Conservation (phyloP, 2,888 invertebrate genomes). For the Abrostola tripartita region DNA sequence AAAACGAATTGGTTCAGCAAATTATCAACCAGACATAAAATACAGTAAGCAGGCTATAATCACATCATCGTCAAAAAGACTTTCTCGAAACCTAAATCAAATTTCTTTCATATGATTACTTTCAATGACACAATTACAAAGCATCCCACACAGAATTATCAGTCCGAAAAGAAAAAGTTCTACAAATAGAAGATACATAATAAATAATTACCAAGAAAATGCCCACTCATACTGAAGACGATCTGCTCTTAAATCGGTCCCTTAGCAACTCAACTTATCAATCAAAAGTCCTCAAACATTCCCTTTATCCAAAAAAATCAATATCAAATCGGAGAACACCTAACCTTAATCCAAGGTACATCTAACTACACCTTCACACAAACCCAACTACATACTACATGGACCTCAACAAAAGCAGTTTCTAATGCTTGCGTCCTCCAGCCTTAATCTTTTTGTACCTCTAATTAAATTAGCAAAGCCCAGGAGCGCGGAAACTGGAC, state of each 20-base stretch:
- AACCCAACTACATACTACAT: constrained; percentile 57
- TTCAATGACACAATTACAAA: neutral
- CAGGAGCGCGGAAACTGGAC: constrained; percentile 87
- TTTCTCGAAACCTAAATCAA: neutral
- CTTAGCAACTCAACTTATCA: constrained; percentile 46
- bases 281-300: constrained; percentile 41
- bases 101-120: neutral
- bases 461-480: constrained; percentile 89
- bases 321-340: constrained; percentile 29
- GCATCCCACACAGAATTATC: neutral
- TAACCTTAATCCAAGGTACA: constrained; percentile 26
- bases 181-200: neutral
- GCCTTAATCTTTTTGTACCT: constrained; percentile 88
- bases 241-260: constrained; percentile 19
- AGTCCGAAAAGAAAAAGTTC: neutral
- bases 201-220: constrained; percentile 16
- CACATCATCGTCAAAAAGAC: too few relatives aligned
- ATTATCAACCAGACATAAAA: too few relatives aligned
- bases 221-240: constrained; percentile 8
- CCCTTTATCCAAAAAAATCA: constrained; percentile 48
- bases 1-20: too few relatives aligned
- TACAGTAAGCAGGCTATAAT: too few relatives aligned
- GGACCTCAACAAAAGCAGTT: constrained; percentile 81
- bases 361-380: constrained; percentile 19
- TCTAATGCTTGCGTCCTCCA: constrained; percentile 84